phyloP scores from a whole-genome alignment of 2,888 invertebrate species.

The Dolichomitus sp. region DNA sequence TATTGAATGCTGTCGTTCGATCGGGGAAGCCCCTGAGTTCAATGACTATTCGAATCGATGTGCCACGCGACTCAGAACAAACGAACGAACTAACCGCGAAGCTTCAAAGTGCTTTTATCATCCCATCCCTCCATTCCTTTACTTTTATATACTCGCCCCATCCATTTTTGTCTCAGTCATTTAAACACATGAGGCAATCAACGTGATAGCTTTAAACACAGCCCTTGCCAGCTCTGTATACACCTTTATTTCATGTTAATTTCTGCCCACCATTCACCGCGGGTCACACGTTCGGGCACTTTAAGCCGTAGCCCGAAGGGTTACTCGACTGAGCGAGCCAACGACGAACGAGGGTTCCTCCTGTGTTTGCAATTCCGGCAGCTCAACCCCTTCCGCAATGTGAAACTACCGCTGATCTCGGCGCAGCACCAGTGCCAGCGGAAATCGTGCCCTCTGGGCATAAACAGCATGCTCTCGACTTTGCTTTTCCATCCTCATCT shows the following conservation, averaged over 20 bases:
- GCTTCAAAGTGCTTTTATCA: constrained; percentile 17
- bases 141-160: neutral
- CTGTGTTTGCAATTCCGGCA: constrained; percentile 29
- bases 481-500: constrained; percentile 14
- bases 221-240: neutral
- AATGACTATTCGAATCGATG: constrained; percentile 21
- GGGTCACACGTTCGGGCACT: constrained; percentile 38
- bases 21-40: constrained; percentile 26
- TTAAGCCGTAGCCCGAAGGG: constrained; percentile 50
- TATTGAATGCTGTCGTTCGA: constrained; percentile 43
- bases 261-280: constrained; percentile 17
- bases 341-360: constrained; percentile 18
- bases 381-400: constrained; percentile 14
- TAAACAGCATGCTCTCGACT: constrained; percentile 38
- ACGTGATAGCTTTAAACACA: constrained; percentile 18
- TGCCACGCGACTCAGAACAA: neutral
- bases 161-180: neutral
- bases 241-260: constrained; percentile 34
- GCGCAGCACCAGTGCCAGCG: constrained; percentile 3
- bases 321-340: constrained; percentile 38
- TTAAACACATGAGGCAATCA: constrained; percentile 26
- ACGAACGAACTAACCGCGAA: neutral
- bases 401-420: constrained; percentile 22
- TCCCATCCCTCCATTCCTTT: constrained; percentile 1
- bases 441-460: constrained; percentile 47